A percentile compares a stretch with the other conserved stretches of the same genome.
phyloP scores from a whole-genome alignment of 2,797 vertebrate genomes.

The Tauraco hartlaubi region DNA sequence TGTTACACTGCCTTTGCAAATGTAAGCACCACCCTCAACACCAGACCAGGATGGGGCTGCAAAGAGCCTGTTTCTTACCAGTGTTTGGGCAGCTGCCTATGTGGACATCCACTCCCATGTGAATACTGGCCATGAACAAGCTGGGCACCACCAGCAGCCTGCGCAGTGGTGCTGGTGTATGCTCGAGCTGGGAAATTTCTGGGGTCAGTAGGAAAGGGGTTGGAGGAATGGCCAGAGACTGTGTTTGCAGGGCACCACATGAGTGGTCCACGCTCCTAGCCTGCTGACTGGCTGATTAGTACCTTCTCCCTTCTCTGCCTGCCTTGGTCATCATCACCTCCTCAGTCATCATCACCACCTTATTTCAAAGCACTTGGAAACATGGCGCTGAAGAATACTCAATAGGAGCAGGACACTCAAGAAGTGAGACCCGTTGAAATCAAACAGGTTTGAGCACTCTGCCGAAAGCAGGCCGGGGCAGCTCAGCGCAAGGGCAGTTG shows the following conservation, averaged over 20 bases:
- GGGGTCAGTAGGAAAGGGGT: not conserved
- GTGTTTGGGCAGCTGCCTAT: not conserved
- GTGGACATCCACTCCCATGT: fast-evolving
- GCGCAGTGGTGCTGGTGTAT: not conserved
- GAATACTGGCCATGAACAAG: not conserved
- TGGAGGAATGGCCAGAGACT: not conserved
- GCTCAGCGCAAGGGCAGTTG: fast-evolving
- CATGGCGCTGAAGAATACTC: not conserved
- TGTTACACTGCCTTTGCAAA: not conserved
- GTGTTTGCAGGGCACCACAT: fast-evolving
- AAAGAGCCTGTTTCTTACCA: not conserved
- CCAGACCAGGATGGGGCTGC: not conserved
- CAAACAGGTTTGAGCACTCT: fast-evolving
- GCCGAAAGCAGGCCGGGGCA: not conserved
- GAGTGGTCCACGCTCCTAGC: fast-evolving
- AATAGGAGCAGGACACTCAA: fast-evolving
- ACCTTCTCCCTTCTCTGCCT: not conserved
- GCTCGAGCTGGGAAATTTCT: not conserved
- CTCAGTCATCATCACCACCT: not conserved
- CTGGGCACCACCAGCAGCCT: not conserved
- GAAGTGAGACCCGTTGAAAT: not conserved
- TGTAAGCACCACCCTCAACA: fast-evolving
- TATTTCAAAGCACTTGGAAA: not conserved
- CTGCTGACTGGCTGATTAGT: not conserved
- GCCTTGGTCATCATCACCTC: not conserved